Evolutionary conservation across 1,140 invertebrate species (phyloP), one percentile per base, ranked within the genome.

Genomic region (Neodiprion fabricii): DNA sequence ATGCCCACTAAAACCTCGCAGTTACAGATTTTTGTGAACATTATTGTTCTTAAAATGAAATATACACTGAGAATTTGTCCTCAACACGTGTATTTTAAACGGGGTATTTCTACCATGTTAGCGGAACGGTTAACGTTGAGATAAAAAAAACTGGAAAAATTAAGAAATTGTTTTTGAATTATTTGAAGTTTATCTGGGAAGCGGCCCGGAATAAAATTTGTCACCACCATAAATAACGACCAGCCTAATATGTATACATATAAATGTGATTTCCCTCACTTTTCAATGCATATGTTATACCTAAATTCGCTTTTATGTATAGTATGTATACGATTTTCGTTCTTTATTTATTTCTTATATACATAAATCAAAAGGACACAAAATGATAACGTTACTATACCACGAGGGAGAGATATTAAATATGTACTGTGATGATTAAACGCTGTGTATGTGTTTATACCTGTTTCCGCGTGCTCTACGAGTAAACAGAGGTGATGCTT

Each of bases 261-360:
- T 65, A 65, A 65, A 10, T 23, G n/a, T 61, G 11, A 61, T 61
- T 48, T 71, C 71, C 70, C 17, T 17, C 40, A 40, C 49, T 66
- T 65, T 70, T 47, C 21, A 72, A 53, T 73, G 72, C 48, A 49
- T 49, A 12, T 75, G 72, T 48, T 70, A 48, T 72, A 76, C 48
- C 73, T 78, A 79, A 74, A 75, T 79, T 79, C 73, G 77, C 75
- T 79, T 74, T 28, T 74, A 76, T 78, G 70, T 80, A 76, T 75
- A 77, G 68, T 65, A 65, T 14, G 61, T 21, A 14, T 14, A 65
- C 61, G 61, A 14, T 65, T 14, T 65, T 21, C 17, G 4, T 65
- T 65, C 12, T 65, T 14, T 21, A 69, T 69, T 14, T 72, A 65
- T 72, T 75, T 71, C 76, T 80, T 79, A 78, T 74, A 80, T 67